These are phyloP conservation scores for Haplochromis burtoni DNA, from an alignment of 2,113 vertebrate species.

Conservation along the genomic window DNA sequence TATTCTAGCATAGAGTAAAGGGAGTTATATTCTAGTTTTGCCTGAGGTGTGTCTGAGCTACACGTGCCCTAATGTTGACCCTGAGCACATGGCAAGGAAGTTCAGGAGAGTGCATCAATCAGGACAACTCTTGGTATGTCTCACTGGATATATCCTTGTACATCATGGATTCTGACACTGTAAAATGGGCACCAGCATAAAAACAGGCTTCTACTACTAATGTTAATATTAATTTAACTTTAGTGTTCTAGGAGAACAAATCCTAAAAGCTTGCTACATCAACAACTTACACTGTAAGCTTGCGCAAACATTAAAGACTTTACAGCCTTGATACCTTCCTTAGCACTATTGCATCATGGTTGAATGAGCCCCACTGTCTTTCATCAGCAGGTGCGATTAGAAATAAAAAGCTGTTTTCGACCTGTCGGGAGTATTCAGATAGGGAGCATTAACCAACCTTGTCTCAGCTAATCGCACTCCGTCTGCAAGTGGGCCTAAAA, in stretches of 20 bases:
- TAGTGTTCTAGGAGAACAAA: background rate
- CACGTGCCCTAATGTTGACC: constrained; percentile 26
- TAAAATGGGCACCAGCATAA: background rate
- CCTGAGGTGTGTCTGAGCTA: background rate
- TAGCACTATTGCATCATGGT: background rate
- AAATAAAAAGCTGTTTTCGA: constrained; percentile 47
- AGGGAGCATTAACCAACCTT: constrained; percentile 55
- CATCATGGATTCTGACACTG: background rate
- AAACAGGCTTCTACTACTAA: background rate
- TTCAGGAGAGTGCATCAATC: constrained; percentile 25
- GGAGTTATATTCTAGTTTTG: background rate
- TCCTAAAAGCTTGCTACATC: background rate
- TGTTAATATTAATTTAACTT: background rate
- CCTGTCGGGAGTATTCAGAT: constrained; percentile 41
- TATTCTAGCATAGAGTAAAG: background rate
- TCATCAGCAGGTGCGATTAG: constrained; percentile 36
- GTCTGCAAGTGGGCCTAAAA: constrained; percentile 26
- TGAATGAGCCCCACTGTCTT: constrained; percentile 8
- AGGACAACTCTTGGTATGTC: background rate
- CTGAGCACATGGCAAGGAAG: background rate
- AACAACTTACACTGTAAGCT: background rate
- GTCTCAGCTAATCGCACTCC: constrained; percentile 47
- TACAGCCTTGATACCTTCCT: background rate
- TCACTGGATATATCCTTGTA: background rate
- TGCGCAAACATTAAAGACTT: background rate